Evolutionary conservation across 2,888 invertebrate genomes (phyloP).

Genomic region (Geophilus truncorum): DNA sequence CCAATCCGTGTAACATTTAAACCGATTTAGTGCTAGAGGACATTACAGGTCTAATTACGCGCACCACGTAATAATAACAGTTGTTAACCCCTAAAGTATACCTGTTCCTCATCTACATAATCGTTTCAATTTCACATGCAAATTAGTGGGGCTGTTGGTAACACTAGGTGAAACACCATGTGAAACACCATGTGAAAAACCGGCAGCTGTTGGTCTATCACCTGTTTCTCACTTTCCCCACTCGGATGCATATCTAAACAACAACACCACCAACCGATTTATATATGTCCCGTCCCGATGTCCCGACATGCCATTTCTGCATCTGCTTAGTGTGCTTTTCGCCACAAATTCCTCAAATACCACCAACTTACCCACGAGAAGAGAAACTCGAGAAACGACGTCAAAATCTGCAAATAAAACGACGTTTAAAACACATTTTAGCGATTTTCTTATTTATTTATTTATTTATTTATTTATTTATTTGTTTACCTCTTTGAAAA

Average conservation of each 20-base stretch:
- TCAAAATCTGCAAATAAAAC: too few species aligned
- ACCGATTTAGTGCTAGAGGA: neutral
- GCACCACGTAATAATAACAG: constrained; percentile 17
- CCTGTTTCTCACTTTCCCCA: constrained; percentile 3
- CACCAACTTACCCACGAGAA: too few species aligned
- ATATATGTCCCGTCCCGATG: too few species aligned
- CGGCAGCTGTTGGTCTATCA: neutral
- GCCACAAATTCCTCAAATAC: too few species aligned
- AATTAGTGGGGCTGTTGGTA: constrained; percentile 22
- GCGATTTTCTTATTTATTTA: too few species aligned
- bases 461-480: too few species aligned
- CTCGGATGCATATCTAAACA: neutral
- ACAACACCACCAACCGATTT: neutral
- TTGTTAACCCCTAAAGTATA: constrained; percentile 17
- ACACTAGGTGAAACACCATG: neutral
- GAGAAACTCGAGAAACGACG: too few species aligned
- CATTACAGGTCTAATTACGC: neutral
- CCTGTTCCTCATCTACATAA: constrained; percentile 17
- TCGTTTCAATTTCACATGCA: constrained; percentile 27
- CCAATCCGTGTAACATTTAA: neutral
- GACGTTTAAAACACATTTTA: too few species aligned
- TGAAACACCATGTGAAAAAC: constrained; percentile 15
- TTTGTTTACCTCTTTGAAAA: too few species aligned
- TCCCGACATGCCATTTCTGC: too few species aligned
- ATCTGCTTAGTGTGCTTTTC: too few species aligned